Conservation (phyloP, 1,140 invertebrate genomes). For the Lasioglossum baleicum region DNA sequence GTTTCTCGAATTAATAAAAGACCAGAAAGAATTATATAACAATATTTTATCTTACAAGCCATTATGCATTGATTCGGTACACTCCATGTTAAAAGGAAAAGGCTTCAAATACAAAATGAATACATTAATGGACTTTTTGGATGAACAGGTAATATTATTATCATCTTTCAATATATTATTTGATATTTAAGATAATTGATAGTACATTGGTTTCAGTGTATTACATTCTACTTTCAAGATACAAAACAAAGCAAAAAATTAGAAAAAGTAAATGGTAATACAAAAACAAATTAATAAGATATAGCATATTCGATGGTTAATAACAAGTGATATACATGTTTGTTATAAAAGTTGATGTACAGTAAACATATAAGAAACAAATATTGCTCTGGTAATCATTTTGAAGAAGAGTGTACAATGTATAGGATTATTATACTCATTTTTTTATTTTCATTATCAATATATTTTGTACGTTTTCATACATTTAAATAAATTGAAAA, state of each 20-base stretch:
- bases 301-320: neutral
- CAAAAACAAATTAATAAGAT: neutral
- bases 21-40: slow-evolving; percentile 71
- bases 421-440: neutral
- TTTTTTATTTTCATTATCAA: neutral
- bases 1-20: slow-evolving; percentile 69
- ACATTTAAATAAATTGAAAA: slow-evolving; percentile 9
- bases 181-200: neutral
- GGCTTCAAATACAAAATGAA: slow-evolving; percentile 76
- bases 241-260: slow-evolving; percentile 32
- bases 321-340: neutral
- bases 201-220: slow-evolving; percentile 65
- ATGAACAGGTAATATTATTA: slow-evolving; percentile 75
- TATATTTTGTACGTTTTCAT: neutral
- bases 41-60: slow-evolving; percentile 79
- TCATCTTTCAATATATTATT: slow-evolving; percentile 8
- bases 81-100: slow-evolving; percentile 68
- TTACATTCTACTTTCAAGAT: slow-evolving; percentile 65
- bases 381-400: neutral
- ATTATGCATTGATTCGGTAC: slow-evolving; percentile 75
- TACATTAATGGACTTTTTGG: slow-evolving; percentile 76
- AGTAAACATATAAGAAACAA: neutral
- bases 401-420: neutral
- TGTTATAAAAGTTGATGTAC: neutral
- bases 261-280: slow-evolving; percentile 15